Evolutionary conservation across 2,888 invertebrate genomes (phyloP).

Genomic region (Oxytorus armatus): DNA sequence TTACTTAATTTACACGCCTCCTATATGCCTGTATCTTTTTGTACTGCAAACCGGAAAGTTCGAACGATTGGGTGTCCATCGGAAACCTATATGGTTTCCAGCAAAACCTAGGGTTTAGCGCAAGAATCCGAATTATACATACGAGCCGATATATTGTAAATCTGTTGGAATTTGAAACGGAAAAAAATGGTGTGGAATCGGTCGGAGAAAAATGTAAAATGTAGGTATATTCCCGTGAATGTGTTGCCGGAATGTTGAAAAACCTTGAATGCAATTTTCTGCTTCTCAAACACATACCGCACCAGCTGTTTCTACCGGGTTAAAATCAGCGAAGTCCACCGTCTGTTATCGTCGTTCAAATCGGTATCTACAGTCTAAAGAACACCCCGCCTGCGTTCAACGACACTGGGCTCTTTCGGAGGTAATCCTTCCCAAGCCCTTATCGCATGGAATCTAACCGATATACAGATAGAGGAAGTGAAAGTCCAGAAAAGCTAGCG

Average conservation of each 20-base stretch:
- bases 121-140: neutral
- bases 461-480: too few species aligned
- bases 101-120: neutral
- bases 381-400: constrained; percentile 4
- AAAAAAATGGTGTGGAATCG: neutral
- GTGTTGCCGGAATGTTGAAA: neutral
- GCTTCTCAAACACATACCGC: neutral
- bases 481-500: neutral
- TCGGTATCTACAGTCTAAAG: constrained; percentile 32
- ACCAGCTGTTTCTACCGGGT: constrained; percentile 7
- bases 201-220: neutral
- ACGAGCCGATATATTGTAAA: neutral
- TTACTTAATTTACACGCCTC: too few species aligned
- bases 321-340: constrained; percentile 16
- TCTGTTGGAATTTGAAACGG: neutral
- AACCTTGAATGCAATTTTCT: constrained; percentile 7
- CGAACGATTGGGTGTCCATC: neutral
- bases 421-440: neutral
- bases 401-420: constrained; percentile 11
- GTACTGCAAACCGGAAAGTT: neutral
- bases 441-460: neutral
- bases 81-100: too few species aligned
- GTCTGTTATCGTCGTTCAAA: neutral
- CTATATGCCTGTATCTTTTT: neutral
- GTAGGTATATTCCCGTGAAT: neutral